Evolutionary conservation across 1,140 invertebrate species (phyloP).

Genomic region (Drosophila nikananu): DNA sequence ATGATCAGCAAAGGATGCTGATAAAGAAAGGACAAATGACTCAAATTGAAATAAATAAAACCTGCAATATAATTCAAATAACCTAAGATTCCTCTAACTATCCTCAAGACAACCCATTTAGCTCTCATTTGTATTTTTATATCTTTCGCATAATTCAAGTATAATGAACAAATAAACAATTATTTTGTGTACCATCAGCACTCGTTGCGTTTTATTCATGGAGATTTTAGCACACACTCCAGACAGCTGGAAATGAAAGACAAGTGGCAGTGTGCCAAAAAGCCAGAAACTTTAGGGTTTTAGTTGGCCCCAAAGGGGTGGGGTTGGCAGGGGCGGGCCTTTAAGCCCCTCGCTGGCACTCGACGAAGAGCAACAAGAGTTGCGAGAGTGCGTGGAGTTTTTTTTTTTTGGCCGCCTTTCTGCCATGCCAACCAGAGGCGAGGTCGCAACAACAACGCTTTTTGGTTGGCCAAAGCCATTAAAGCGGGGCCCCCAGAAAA

Average conservation of each 20-base stretch:
- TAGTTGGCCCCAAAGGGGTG: neutral
- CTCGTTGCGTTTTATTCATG: slow-evolving; percentile 38
- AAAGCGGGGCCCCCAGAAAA: slow-evolving; percentile 38
- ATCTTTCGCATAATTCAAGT: neutral
- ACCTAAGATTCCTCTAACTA: neutral
- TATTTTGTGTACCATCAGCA: slow-evolving; percentile 14
- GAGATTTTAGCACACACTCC: slow-evolving; percentile 44
- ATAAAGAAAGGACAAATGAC: neutral
- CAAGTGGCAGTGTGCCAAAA: slow-evolving; percentile 71
- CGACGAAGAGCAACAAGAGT: slow-evolving; percentile 56
- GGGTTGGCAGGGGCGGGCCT: neutral
- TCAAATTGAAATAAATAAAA: too few relatives aligned
- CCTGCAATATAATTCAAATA: neutral
- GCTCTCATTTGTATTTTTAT: slow-evolving; percentile 1
- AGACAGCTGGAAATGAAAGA: slow-evolving; percentile 68
- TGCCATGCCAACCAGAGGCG: slow-evolving; percentile 77
- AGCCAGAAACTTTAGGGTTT: slow-evolving; percentile 49
- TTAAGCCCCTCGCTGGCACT: slow-evolving; percentile 1
- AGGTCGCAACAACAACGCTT: slow-evolving; percentile 81
- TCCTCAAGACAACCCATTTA: neutral
- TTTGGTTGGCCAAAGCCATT: slow-evolving; percentile 78
- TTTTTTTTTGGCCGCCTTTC: neutral
- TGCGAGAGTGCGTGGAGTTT: slow-evolving; percentile 45
- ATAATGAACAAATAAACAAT: slow-evolving; percentile 50
- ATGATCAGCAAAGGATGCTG: too few relatives aligned